Base-by-base conservation (phyloP, 2,888 invertebrate genomes). In the Mimumesa dahlbomi region DNA sequence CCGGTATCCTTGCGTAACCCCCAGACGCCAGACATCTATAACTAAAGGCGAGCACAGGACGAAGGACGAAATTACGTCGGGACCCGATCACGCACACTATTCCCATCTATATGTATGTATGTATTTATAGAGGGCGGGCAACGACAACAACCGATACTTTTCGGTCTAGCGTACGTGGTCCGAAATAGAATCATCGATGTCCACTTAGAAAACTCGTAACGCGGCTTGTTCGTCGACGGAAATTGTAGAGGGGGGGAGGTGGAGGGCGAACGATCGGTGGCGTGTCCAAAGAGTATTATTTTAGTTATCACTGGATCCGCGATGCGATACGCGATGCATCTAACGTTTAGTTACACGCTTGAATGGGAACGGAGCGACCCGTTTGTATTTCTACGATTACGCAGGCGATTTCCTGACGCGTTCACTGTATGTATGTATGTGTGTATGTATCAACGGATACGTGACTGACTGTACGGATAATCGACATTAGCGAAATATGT, bases 1-100 rank as follows among this genome's bases (percentile, higher is more conserved):
- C 19, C 29, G 16, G 57, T 52, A 70, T 73, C 64, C 73, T 79
- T 66, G 69, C 79, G 57, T 68, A 77, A 82, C 66, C 70, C 67
- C 64, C 73, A 67, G 73, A 82, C 75, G 72, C 68, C 70, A 73
- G 77, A 77, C 75, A 36, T 64, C 62, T 65, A 61, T 63, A 66
- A 63, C 49, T 14, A 62, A 59, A 52, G 42, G 42, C 57, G 58
- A 64, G 34, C 21, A n/a, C n/a, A 46, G 56, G 54, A 58, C 53
- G 73, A 68, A 56, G 64, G 58, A 59, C 54, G 73, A 75, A 75
- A 71, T 69, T 70, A 75, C 58, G 48, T 42, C 43, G 50, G 56
- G 50, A 57, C 62, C n/a, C 56, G 65, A 69, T 76, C 68, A 65
- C 63, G 61, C 66, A 50, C 63, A 16, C 31, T 21, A 19, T n/a